Base-by-base conservation (phyloP, 2,888 invertebrate species). In the Sminthurinus aureus region DNA sequence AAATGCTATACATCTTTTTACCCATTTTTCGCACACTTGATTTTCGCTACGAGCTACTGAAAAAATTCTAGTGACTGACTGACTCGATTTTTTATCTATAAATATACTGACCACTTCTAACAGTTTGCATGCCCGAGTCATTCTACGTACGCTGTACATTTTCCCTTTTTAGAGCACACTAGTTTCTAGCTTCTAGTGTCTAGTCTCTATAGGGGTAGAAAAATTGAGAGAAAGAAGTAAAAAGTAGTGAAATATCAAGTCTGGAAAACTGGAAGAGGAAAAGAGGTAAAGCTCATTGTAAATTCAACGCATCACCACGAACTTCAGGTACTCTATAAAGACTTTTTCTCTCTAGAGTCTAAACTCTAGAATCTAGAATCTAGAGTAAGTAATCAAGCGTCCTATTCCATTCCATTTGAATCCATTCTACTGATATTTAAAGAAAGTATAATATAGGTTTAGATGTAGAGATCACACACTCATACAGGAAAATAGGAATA, bases 381-480 rank as follows among this genome's bases (percentile, higher is more conserved):
- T 58, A 77, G 77, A 77, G 77, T 77, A 52, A 11, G 77, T 51
- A 77, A 64, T 77, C 64, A 58, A 58, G 22, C 58, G 24, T n/a
- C 58, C n/a, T 77, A 58, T 51, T 51, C 58, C 58, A 12, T 76
- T 20, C 38, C 38, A 38, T 4, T 38, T 6, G 1, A 38, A 38
- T 38, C 38, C 38, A 38, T 38, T 38, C 38, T 38, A n/a, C n/a
- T n/a, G n/a, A n/a, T n/a, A 38, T 38, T 38, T 38, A 6, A 38
- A 38, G 38, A 38, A 38, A 38, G 38, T 6, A 38, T 38, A 38
- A 38, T 38, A 38, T 38, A 38, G 38, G 6, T 38, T 38, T 38
- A 1, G 38, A 38, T 38, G 6, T 38, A 38, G 38, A 38, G 38
- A 1, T 38, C 38, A 38, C 38, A 38, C 6, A 38, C 6, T n/a